Base-by-base conservation (phyloP, 2,113 vertebrate genomes). In the Tetrao urogallus region DNA sequence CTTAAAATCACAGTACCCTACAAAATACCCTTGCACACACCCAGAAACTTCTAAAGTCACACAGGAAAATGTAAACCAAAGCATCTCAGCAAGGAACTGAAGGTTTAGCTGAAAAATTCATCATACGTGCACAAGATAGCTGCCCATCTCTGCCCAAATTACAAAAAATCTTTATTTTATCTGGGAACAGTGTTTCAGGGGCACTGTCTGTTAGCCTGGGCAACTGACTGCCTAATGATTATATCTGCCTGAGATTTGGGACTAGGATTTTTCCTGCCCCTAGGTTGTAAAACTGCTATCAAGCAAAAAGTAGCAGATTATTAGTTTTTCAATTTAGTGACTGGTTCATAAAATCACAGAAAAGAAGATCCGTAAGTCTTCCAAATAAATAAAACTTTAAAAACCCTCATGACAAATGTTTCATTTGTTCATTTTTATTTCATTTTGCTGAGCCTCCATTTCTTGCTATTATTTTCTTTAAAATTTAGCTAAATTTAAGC, bases 281-380 rank as follows among this genome's bases (percentile, higher is more conserved):
- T 77, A 61, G 11, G 12, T 24, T 84, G n/a, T 76, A 76, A 79
- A 78, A 72, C 20, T 57, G 61, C 57, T 76, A 48, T 76, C 30
- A 85, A 91, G n/a, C 5, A 85, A 89, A 90, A 78, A 77, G 48
- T 40, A 92, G 8, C 17, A 86, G 86, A 90, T 81, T 90, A 73
- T 36, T 84, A 40, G 11, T 61, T 86, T 92, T 50, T 86, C 42
- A 56, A 9, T 61, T 81, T 78, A 81, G 25, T 57, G 65, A 2
- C 19, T 78, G 52, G 56, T 30, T 6, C 40, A 27, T 57, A 88
- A 86, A 90, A 94, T 69, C 32, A 80, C 28, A 67, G n/a, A 66
- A 70, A 91, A 88, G 0, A 45, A 5, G 24, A 42, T 14, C 28
- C 36, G 3, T 14, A 83, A 63, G 4, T 14, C 20, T 71, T 75